Conservation (phyloP, 2,888 invertebrate genomes). For the Amphiduros pacificus region DNA sequence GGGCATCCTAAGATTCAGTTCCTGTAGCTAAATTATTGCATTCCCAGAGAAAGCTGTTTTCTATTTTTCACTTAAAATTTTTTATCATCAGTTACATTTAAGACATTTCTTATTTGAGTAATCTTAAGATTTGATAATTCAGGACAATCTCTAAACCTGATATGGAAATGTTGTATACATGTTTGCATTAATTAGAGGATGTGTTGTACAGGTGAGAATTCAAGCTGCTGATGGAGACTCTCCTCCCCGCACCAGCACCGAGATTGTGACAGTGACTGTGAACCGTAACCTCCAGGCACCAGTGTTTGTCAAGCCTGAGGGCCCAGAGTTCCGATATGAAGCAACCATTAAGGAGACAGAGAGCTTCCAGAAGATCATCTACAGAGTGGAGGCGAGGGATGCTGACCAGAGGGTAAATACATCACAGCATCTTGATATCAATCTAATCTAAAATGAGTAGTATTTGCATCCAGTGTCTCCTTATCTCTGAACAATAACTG, state of each 20-base stretch:
- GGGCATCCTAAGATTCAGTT: too few species aligned
- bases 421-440: background rate
- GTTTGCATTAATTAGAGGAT: background rate
- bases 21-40: too few species aligned
- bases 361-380: constrained; percentile 36
- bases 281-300: constrained; percentile 42
- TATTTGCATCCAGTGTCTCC: too few species aligned
- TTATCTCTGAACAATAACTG: too few species aligned
- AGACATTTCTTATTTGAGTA: background rate
- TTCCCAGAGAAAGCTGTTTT: too few species aligned
- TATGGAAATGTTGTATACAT: background rate
- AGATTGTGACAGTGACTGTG: constrained; percentile 39
- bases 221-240: constrained; percentile 43
- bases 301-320: constrained; percentile 32
- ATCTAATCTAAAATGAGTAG: too few species aligned
- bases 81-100: background rate
- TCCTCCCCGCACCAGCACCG: constrained; percentile 29
- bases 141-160: background rate
- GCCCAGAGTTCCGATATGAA: constrained; percentile 28
- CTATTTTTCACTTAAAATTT: background rate
- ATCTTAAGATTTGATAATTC: background rate
- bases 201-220: constrained; percentile 40
- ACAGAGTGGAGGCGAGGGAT: constrained; percentile 38
- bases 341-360: constrained; percentile 40
- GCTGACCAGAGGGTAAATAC: constrained; percentile 37